Conservation (phyloP, 2,888 invertebrate species). For the Drosophila diplacantha region DNA sequence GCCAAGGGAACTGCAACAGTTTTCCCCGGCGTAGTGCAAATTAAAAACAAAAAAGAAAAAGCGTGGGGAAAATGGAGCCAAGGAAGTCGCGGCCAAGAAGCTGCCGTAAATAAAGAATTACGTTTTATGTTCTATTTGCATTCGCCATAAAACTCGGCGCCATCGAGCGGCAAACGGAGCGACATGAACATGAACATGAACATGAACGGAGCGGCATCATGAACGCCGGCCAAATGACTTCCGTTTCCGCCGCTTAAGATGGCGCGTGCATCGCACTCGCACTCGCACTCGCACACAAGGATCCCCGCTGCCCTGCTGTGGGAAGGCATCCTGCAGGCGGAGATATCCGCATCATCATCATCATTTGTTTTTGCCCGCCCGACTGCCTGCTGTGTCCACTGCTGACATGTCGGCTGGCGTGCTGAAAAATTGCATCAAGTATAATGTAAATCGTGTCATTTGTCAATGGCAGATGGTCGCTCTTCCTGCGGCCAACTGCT, state of each 20-base stretch:
- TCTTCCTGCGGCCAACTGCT: slow-evolving; percentile 25
- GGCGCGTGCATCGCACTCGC: slow-evolving; percentile 31
- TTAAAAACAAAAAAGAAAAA: slow-evolving; percentile 39
- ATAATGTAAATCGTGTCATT: slow-evolving; percentile 74
- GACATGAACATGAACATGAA: slow-evolving; percentile 31
- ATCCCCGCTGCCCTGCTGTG: slow-evolving; percentile 2
- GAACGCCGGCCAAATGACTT: slow-evolving; percentile 69
- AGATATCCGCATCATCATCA: slow-evolving; percentile 34
- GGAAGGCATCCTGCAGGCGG: slow-evolving; percentile 8
- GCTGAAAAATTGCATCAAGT: slow-evolving; percentile 70
- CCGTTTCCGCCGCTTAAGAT: slow-evolving; percentile 69
- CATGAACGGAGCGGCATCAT: slow-evolving; percentile 50
- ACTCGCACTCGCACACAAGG: slow-evolving; percentile 27
- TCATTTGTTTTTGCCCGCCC: slow-evolving; percentile 60
- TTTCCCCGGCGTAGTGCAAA: slow-evolving; percentile 48
- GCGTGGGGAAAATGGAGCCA: slow-evolving; percentile 2
- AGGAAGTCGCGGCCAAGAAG: slow-evolving; percentile 9
- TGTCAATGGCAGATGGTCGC: slow-evolving; percentile 71
- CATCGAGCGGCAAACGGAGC: slow-evolving; percentile 47
- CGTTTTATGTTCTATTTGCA: slow-evolving; percentile 62
- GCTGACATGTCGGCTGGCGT: slow-evolving; percentile 54
- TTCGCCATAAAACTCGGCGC: slow-evolving; percentile 61
- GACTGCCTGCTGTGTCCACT: slow-evolving; percentile 66
- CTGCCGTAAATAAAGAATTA: slow-evolving; percentile 62
- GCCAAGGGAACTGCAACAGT: slow-evolving; percentile 28